Evolutionary conservation across 2,888 invertebrate species (phyloP), one percentile per base, ranked within the genome.

Genomic region (Pristionchus mayeri): DNA sequence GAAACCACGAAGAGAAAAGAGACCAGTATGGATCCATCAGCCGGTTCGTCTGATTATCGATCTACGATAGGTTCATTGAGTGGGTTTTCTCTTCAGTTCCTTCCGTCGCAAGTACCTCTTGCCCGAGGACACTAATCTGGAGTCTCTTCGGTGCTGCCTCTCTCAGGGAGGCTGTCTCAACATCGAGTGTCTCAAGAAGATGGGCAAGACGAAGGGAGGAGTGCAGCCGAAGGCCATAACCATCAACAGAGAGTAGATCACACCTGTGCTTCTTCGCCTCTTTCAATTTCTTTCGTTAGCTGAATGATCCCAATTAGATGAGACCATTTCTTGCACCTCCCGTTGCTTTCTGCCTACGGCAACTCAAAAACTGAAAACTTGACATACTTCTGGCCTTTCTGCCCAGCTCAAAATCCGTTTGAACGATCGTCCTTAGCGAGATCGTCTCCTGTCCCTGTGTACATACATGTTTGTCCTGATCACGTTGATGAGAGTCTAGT

Each of bases 101-200:
- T 71, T 71, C 71, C 71, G 71, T 71, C 40, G 71, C 40, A 71
- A 71, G 40, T 71, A 71, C 16, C 71, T 71, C 40, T 40, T 71
- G 21, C 71, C 71, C 40, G 71, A 71, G 0, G 71, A 71, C 40
- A 71, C 71, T 0, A 71, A 71, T 40, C n/a, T 40, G 40, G 71
- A 71, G 4, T 71, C 71, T n/a, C 71, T 71, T 16, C 71, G 71
- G 37, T 71, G 40, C 18, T 71, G 71, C 40, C 71, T 71, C 21
- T 40, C 40, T n/a, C n/a, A 71, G 40, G 34, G 34, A 4, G 71
- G 71, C 21, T 71, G 71, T 71, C 71, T 71, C n/a, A 71, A 71
- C 54, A 63, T 63, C 18, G 63, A 63, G 34, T 63, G 63, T 63
- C 16, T 30, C 13, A 63, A 63, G 63, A 63, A 63, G 34, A 63